Percentiles rank a stretch among this genome's conserved stretches.
These are phyloP conservation scores for Gobio gobio DNA, from an alignment of 2,113 vertebrate genomes.

Conservation along the genomic window DNA sequence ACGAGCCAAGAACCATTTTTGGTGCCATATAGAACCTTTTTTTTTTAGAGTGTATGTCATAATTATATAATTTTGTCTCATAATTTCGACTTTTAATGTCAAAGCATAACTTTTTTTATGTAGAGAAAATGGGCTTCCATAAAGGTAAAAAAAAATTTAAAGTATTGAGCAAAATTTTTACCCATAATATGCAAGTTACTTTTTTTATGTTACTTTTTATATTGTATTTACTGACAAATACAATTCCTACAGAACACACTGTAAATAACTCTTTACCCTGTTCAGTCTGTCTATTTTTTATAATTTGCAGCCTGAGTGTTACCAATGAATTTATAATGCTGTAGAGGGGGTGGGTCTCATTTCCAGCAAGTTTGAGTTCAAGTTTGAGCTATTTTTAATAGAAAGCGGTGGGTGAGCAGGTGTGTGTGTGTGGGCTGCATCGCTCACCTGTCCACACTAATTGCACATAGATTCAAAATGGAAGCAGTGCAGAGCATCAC, in stretches of 20 bases:
- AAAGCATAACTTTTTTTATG: neutral
- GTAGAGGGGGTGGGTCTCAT: too few relatives aligned
- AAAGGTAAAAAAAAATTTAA: too few relatives aligned
- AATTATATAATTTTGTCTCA: neutral
- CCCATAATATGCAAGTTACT: neutral
- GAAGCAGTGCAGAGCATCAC: conserved; percentile 82
- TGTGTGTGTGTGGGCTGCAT: neutral
- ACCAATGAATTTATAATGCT: too few relatives aligned
- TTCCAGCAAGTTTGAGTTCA: neutral
- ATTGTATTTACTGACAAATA: neutral
- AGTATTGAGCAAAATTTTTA: too few relatives aligned
- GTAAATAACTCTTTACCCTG: too few relatives aligned
- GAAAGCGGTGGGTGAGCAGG: neutral
- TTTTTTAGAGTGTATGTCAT: too few relatives aligned
- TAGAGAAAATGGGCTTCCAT: neutral
- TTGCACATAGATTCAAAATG: conserved; percentile 80
- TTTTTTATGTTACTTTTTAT: neutral
- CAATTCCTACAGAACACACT: neutral
- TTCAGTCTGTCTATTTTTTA: neutral
- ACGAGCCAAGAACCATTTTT: too few relatives aligned
- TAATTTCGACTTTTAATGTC: neutral
- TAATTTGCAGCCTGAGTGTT: neutral
- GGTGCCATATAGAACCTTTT: too few relatives aligned
- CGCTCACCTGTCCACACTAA: conserved; percentile 79
- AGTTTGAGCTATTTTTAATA: neutral